Base-by-base conservation (phyloP, 1,140 invertebrate genomes). In the Bombus vancouverensis region DNA sequence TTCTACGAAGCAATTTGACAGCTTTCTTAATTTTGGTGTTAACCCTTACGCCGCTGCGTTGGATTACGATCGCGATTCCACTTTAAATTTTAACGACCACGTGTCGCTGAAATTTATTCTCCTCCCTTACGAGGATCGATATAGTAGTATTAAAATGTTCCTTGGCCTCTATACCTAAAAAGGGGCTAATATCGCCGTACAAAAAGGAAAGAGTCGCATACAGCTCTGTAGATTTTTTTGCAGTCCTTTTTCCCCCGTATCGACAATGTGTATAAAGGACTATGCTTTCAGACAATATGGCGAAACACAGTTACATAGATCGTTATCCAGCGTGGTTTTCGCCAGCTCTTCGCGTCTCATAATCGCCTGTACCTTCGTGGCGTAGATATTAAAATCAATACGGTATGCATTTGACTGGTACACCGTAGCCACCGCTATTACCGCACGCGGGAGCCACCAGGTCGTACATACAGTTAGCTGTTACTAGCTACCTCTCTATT, bases 311-410 rank as follows among this genome's bases (percentile, higher is more conserved):
- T 53, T n/a, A 62, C 28, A n/a, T 22, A 62, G 59, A 62, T n/a
- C 28, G 28, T 62, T 62, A 62, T 62, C 22, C 53, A 32, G 22
- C n/a, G 44, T 37, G 22, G 57, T 81, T 76, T 74, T 72, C 34
- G 32, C 47, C 28, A n/a, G 47, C 39, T 62, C 57, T 18, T 65
- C 73, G 73, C 3, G 22, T 28, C 28, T 85, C n/a, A 71, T 53
- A 6, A 18, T 68, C 87, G 83, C 89, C 85, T 66, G 73, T 83
- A 76, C 85, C 78, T 83, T 89, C 83, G 57, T 83, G 85, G 87
- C 87, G 81, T 84, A 47, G 87, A 91, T 92, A 92, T 93, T 92
- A 93, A 93, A 93, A 93, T 93, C 93, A 90, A 93, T 93, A 93
- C 93, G 89, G 91, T 92, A 91, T 92, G 91, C 89, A 92, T 92